Evolutionary conservation across 2,797 vertebrate genomes (phyloP), one percentile per base, ranked within the genome.

Genomic region (Sebastes nivosus): DNA sequence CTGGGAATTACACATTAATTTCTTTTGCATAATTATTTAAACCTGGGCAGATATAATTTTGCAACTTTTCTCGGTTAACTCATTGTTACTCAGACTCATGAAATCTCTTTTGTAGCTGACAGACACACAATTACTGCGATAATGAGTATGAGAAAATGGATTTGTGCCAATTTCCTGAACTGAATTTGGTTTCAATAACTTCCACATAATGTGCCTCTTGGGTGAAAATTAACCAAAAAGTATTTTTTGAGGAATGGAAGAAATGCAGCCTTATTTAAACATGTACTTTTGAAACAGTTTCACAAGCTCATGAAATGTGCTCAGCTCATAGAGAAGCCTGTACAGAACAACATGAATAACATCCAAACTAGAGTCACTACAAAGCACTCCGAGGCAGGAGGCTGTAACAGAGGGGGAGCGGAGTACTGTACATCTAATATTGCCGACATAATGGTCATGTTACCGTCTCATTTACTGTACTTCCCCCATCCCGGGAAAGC

Each of bases 391-490:
- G 42, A 79, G 68, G 69, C 75, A 81, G 81, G 87, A 88, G 83
- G 85, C 79, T 46, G 57, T 69, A 73, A 63, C 50, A 83, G 84
- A 79, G 86, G 77, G 86, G 75, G 38, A 16, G 83, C 72, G 61
- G 58, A 80, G 76, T 72, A 89, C 88, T 88, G 90, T 92, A 87
- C 78, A 52, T 88, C 92, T 93, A 90, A 89, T 80, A 76, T 80
- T 80, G 82, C 90, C 69, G 46, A 71, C 79, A 59, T 77, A 32
- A 88, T 34, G 84, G 79, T 95, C 92, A 86, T 67, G 91, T 95
- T 95, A 95, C 95, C 87, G 30, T 92, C 92, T 95, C 92, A 72
- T 89, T 95, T 93, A 94, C 95, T 95, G 94, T 95, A 95, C 91
- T 93, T 93, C 88, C 92, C 91, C 85, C 86, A 71, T 88, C 72